phyloP scores from a whole-genome alignment of 2,888 invertebrate species.

The Archips crataeganus region DNA sequence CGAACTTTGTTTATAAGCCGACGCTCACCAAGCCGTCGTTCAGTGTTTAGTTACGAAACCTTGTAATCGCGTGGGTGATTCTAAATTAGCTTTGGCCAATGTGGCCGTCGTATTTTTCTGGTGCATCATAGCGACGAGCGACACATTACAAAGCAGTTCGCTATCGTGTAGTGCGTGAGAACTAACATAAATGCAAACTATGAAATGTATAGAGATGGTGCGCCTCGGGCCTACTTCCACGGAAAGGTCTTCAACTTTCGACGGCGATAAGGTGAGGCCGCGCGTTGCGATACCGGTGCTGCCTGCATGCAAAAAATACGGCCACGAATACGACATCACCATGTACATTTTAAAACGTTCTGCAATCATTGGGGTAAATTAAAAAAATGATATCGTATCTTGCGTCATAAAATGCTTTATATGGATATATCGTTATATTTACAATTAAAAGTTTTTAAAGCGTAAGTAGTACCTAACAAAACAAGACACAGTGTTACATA shows the following conservation, averaged over 20 bases:
- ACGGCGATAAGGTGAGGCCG: slow-evolving; percentile 74
- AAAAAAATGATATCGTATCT: slow-evolving; percentile 20
- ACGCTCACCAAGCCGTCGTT: slow-evolving; percentile 60
- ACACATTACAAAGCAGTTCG: slow-evolving; percentile 11
- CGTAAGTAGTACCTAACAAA: not conserved
- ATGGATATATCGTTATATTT: slow-evolving; percentile 14
- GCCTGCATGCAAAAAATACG: not conserved
- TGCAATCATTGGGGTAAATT: not conserved
- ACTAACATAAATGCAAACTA: slow-evolving; percentile 70
- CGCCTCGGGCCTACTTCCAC: slow-evolving; percentile 67
- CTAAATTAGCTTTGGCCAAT: slow-evolving; percentile 72
- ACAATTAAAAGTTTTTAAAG: not conserved
- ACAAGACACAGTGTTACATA: not conserved
- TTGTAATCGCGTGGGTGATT: slow-evolving; percentile 76
- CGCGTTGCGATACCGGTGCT: slow-evolving; percentile 19
- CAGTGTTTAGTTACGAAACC: slow-evolving; percentile 71
- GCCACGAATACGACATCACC: slow-evolving; percentile 12
- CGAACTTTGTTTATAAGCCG: slow-evolving; percentile 74
- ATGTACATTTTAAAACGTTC: slow-evolving; percentile 7
- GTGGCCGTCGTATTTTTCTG: slow-evolving; percentile 62
- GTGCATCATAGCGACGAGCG: slow-evolving; percentile 53
- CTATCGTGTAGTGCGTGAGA: slow-evolving; percentile 43
- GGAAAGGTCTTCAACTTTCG: slow-evolving; percentile 71
- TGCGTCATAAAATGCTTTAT: not conserved
- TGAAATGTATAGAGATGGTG: slow-evolving; percentile 83